A percentile compares a stretch with the other conserved stretches of the same genome.
phyloP scores from a whole-genome alignment of 2,888 invertebrate genomes.

The Xestoiulus laeticollis region DNA sequence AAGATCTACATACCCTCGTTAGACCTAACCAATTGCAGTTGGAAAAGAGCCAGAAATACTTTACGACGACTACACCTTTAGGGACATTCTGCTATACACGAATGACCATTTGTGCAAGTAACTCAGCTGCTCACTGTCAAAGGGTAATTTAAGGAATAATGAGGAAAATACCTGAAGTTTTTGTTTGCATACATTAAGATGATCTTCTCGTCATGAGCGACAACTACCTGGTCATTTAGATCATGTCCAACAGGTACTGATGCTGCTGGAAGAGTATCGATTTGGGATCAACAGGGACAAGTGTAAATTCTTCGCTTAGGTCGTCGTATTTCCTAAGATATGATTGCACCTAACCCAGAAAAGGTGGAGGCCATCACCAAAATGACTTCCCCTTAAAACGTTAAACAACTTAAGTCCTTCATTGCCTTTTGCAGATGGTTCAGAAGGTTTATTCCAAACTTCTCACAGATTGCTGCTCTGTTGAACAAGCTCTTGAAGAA shows the following conservation, averaged over 20 bases:
- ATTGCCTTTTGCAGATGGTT: background rate
- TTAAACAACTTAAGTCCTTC: no score
- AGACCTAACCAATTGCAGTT: background rate
- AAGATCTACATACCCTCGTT: background rate
- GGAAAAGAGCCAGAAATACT: background rate
- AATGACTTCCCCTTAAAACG: no score
- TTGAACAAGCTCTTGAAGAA: background rate
- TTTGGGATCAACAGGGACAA: background rate
- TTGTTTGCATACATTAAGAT: background rate
- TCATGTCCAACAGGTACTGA: background rate
- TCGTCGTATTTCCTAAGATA: background rate
- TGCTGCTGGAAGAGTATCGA: background rate
- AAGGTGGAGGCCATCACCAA: background rate
- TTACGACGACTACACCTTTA: background rate
- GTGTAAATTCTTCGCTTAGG: background rate
- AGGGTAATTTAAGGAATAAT: background rate
- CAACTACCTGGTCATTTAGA: no score
- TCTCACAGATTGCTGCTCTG: background rate
- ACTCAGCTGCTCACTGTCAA: background rate
- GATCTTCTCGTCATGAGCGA: background rate
- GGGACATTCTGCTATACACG: background rate
- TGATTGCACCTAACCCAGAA: background rate
- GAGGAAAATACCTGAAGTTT: no score
- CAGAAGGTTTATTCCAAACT: background rate
- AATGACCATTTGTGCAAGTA: background rate